Evolutionary conservation across 2,888 invertebrate genomes (phyloP).

Genomic region (Allolobophora icterica): DNA sequence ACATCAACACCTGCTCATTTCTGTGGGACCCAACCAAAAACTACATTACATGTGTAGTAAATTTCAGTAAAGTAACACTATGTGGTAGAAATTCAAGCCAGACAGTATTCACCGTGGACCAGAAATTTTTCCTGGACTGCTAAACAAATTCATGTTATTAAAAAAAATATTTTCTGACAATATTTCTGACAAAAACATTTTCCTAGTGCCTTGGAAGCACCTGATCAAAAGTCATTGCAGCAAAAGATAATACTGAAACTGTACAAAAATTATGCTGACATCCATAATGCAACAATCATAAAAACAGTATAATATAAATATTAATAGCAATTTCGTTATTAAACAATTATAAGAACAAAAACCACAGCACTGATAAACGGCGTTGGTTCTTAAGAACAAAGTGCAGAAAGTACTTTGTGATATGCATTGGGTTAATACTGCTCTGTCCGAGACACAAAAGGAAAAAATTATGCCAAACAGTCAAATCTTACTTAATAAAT

Average conservation of each 20-base stretch:
- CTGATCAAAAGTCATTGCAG: not conserved
- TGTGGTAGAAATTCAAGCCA: not conserved
- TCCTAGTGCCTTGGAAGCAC: not conserved
- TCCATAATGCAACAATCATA: not conserved
- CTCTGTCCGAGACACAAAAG: not conserved
- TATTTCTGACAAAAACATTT: not conserved
- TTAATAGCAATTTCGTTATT: not conserved
- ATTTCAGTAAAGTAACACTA: not conserved
- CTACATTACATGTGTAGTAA: not conserved
- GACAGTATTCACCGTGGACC: not conserved
- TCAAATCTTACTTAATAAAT: not conserved
- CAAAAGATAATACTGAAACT: not conserved
- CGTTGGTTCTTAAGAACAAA: not conserved
- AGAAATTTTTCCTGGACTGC: too few species aligned
- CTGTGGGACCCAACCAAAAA: not conserved
- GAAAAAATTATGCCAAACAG: not conserved
- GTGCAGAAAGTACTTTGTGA: not conserved
- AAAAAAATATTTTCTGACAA: too few species aligned
- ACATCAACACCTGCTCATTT: not conserved
- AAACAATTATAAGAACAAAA: not conserved
- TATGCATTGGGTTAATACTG: not conserved
- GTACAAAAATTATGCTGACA: not conserved
- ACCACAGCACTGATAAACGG: not conserved
- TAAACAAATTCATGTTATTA: too few species aligned
- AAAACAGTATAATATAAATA: not conserved